These are phyloP conservation scores for Aegypius monachus DNA, from an alignment of 2,113 vertebrate genomes.

Conservation along the genomic window DNA sequence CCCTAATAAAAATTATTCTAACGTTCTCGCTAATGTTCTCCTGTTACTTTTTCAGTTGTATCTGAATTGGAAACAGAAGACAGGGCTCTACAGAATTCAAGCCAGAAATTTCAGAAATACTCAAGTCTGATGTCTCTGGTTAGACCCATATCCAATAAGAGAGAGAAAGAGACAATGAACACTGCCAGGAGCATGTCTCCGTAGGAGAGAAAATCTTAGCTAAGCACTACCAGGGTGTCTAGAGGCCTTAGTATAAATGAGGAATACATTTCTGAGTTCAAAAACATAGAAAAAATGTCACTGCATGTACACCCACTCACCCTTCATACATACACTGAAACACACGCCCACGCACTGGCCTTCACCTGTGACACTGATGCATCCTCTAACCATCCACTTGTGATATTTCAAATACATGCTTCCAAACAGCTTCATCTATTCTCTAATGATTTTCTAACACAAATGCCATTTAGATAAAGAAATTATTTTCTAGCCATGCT, in stretches of 20 bases:
- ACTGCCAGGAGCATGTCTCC: background rate
- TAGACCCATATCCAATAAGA: background rate
- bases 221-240: background rate
- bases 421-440: background rate
- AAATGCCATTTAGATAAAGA: background rate
- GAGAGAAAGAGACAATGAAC: background rate
- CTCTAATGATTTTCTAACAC: background rate
- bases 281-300: background rate
- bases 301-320: background rate
- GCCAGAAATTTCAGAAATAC: background rate
- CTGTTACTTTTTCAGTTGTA: background rate
- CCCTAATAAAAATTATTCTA: background rate
- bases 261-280: background rate
- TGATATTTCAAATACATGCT: background rate
- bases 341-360: background rate
- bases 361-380: background rate
- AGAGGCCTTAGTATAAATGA: background rate
- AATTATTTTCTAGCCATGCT: background rate
- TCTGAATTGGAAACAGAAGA: background rate
- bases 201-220: background rate
- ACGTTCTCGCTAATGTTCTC: background rate
- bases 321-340: background rate
- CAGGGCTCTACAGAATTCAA: background rate
- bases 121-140: background rate
- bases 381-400: background rate